Evolutionary conservation across 1,140 invertebrate species (phyloP), one percentile per base, ranked within the genome.

Genomic region (Agraylea sexmaculata): DNA sequence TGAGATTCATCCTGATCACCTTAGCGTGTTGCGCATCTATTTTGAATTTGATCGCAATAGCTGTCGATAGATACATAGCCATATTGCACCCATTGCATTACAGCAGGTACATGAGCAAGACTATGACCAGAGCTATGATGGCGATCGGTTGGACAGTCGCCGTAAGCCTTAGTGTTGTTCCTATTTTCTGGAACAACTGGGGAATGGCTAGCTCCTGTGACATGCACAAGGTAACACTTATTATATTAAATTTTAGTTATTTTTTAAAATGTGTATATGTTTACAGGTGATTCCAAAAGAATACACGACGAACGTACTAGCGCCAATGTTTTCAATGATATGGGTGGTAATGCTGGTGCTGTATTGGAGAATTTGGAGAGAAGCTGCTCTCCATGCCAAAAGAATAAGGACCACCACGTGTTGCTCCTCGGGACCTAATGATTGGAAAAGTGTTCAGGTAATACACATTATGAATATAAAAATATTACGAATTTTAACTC

Each of bases 1-100:
- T 78, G 54, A 65, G 79, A 47, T 83, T 84, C 54, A 75, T 80
- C 13, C 60, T 83, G 2, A 75, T 80, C 37, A 73, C 75, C 37
- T 68, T 81, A 45, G 78, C 77, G 34, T 83, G 80, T 54, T 71
- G 75, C 47, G 78, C 75, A 15, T 83, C 82, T 47, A 80, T 90
- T 51, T 76, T 78, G 56, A 89, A 86, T 46, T 71, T 91, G 27
- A 80, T 83, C 37, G 74, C 80, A 12, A 88, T 91, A 37, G 83
- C 86, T 8, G 66, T 87, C 16, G 87, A 90, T 60, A 73, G 87
- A 60, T 87, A 84, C 54, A 67, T 83, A 43, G 84, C 85, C 0
- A 83, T 90, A 40, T 73, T 89, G 3, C 75, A 87, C 59, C 84
- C 86, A 2, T 66, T 90, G 41, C 73, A 79, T 55, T 84, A 85